A percentile compares a stretch with the other conserved stretches of the same genome.
phyloP scores from a whole-genome alignment of 2,888 invertebrate species.

The Lysandra bellargus region DNA sequence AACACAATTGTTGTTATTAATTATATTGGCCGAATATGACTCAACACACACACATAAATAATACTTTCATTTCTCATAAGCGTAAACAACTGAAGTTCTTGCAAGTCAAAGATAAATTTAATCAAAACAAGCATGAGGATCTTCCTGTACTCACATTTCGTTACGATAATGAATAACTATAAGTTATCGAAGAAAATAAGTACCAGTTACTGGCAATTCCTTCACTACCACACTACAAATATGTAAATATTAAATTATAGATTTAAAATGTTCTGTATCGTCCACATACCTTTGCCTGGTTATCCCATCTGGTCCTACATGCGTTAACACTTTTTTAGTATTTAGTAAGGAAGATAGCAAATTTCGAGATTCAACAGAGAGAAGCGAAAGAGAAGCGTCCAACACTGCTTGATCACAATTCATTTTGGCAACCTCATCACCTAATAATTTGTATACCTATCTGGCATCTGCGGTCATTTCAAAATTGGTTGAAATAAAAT shows the following conservation, averaged over 20 bases:
- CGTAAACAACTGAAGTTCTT: conserved; percentile 3
- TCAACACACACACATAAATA: neutral
- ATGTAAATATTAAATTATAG: neutral
- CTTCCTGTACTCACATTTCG: neutral
- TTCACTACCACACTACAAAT: neutral
- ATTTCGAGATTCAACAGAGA: conserved; percentile 68
- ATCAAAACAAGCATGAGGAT: conserved; percentile 1
- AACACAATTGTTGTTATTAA: neutral
- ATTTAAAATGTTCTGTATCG: neutral
- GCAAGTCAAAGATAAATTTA: neutral
- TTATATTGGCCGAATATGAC: neutral
- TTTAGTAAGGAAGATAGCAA: conserved; percentile 83
- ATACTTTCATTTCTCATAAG: neutral
- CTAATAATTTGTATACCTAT: neutral
- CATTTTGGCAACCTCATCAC: conserved; percentile 42
- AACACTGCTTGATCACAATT: conserved; percentile 51
- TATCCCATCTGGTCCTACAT: conserved; percentile 68
- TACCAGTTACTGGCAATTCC: neutral
- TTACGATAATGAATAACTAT: neutral
- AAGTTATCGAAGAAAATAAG: neutral
- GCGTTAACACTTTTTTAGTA: conserved; percentile 83
- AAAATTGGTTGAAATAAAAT: neutral
- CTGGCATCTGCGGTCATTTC: neutral
- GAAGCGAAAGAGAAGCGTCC: conserved; percentile 58
- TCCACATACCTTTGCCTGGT: conserved; percentile 72